A percentile compares a stretch with the other conserved stretches of the same genome.
Conservation (phyloP, 2,113 vertebrate genomes). For the Felis chaus region DNA sequence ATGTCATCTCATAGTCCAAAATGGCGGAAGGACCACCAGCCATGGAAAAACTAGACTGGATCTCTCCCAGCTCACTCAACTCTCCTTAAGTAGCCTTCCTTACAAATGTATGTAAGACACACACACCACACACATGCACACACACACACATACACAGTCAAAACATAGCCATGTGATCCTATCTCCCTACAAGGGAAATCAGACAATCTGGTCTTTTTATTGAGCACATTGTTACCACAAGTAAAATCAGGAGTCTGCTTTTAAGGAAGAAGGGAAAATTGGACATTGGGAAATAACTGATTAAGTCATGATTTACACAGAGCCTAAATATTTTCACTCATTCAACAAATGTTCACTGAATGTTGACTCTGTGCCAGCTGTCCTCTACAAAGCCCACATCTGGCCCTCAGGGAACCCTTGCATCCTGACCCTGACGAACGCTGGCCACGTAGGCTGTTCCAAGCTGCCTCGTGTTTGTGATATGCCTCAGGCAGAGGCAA, state of each 20-base stretch:
- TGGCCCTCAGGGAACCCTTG: no score
- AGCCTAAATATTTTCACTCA: background rate
- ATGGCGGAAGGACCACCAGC: background rate
- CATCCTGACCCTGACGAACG: background rate
- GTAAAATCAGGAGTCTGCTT: background rate
- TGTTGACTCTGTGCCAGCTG: background rate
- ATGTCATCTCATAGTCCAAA: background rate
- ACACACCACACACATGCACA: background rate
- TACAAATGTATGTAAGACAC: background rate
- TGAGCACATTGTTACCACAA: background rate
- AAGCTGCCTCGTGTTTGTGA: background rate
- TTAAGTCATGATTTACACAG: background rate
- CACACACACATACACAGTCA: background rate
- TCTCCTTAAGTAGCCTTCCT: background rate
- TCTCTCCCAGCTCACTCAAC: background rate
- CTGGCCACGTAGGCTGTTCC: background rate
- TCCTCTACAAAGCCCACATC: background rate
- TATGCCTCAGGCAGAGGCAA: background rate
- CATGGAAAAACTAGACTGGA: background rate
- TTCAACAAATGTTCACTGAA: background rate
- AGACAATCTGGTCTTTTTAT: background rate
- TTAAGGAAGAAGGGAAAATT: background rate
- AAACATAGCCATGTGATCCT: background rate
- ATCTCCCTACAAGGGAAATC: background rate
- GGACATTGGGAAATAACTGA: background rate